These are phyloP conservation scores for Anthoscopus minutus DNA, from an alignment of 2,113 vertebrate genomes.

Conservation along the genomic window DNA sequence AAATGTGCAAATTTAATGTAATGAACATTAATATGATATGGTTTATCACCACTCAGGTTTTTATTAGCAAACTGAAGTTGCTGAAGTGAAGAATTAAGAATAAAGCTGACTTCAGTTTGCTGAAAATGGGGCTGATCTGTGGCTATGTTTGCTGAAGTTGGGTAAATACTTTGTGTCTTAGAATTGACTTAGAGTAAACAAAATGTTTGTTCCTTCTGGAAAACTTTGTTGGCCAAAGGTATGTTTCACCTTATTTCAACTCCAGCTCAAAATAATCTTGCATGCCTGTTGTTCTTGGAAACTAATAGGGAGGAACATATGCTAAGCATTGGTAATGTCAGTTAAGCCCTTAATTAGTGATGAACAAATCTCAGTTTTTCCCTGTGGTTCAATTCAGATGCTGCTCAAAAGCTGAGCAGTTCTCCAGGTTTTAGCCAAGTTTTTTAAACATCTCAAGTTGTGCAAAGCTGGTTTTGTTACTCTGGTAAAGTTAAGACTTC, in stretches of 20 bases:
- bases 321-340: slow-evolving; percentile 56
- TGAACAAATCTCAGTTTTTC: slow-evolving; percentile 47
- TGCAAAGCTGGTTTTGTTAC: neutral
- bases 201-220: slow-evolving; percentile 58
- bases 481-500: neutral
- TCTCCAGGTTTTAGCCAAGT: neutral
- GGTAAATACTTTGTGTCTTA: slow-evolving; percentile 15
- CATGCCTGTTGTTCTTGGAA: slow-evolving; percentile 66
- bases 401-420: slow-evolving; percentile 15
- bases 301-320: slow-evolving; percentile 55
- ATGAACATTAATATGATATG: neutral
- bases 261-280: slow-evolving; percentile 55
- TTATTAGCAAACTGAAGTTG: neutral
- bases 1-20: neutral
- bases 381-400: slow-evolving; percentile 37
- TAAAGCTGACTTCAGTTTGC: neutral
- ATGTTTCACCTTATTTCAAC: slow-evolving; percentile 45
- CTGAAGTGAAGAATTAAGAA: neutral
- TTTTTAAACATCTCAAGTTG: neutral
- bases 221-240: slow-evolving; percentile 35
- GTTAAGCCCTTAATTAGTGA: slow-evolving; percentile 51
- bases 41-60: neutral
- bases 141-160: neutral
- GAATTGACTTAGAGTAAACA: slow-evolving; percentile 49
- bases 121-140: neutral